Evolutionary conservation across 2,888 invertebrate species (phyloP).

Genomic region (Digitonthophagus gazella): DNA sequence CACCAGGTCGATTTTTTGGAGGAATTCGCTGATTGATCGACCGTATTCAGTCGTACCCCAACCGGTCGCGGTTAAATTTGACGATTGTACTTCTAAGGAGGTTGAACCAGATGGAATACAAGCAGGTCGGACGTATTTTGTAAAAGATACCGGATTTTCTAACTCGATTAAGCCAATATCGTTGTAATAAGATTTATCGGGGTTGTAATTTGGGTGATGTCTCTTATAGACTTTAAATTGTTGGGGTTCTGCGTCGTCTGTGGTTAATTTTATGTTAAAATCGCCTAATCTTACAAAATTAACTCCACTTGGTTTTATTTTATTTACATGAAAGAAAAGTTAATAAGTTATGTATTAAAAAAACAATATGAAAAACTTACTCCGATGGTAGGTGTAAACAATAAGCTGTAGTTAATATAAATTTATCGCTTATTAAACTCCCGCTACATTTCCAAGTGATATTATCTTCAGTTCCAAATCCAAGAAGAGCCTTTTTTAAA

Average conservation of each 20-base stretch:
- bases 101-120: conserved; percentile 50
- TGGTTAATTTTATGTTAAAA: conserved; percentile 44
- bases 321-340: conserved; percentile 21
- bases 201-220: conserved; percentile 51
- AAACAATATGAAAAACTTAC: conserved; percentile 27
- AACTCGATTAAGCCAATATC: conserved; percentile 56
- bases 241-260: conserved; percentile 39
- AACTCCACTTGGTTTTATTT: conserved; percentile 46
- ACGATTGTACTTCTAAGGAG: conserved; percentile 30
- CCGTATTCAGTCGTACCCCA: conserved; percentile 49
- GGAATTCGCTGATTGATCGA: conserved; percentile 40
- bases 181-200: conserved; percentile 49
- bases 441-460: conserved; percentile 62
- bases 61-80: conserved; percentile 49
- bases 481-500: conserved; percentile 27
- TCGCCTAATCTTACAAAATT: conserved; percentile 52
- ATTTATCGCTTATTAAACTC: conserved; percentile 58
- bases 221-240: conserved; percentile 42
- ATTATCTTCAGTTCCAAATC: conserved; percentile 27
- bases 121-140: conserved; percentile 51
- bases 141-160: conserved; percentile 45
- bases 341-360: background rate
- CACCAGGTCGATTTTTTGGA: conserved; percentile 52
- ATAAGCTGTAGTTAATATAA: conserved; percentile 66
- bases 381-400: conserved; percentile 45